phyloP scores from a whole-genome alignment of 1,140 invertebrate genomes.

The Drosophila truncata region DNA sequence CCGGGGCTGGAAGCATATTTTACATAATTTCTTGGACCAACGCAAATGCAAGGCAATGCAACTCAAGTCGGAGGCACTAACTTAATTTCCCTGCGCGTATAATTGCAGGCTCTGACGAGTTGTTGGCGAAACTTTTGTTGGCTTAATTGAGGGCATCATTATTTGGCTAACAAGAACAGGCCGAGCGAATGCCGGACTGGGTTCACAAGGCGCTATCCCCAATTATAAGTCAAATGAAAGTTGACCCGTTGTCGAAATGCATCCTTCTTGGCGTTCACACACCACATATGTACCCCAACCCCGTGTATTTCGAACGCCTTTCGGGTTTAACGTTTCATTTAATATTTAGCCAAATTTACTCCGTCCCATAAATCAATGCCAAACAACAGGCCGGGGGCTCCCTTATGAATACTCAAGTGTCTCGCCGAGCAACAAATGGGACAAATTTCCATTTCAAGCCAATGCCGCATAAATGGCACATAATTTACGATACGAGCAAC shows the following conservation, averaged over 20 bases:
- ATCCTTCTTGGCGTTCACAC: background rate
- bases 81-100: constrained; percentile 67
- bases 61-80: constrained; percentile 50
- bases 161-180: constrained; percentile 46
- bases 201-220: constrained; percentile 26
- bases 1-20: constrained; percentile 48
- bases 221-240: constrained; percentile 68
- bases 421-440: constrained; percentile 79
- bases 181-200: constrained; percentile 12
- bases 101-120: constrained; percentile 68
- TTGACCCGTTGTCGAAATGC: constrained; percentile 14
- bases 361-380: constrained; percentile 77
- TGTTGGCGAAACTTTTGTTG: constrained; percentile 65
- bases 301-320: background rate
- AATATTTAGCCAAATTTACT: constrained; percentile 76
- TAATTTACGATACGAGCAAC: constrained; percentile 79
- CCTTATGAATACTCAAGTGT: constrained; percentile 83
- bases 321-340: constrained; percentile 74
- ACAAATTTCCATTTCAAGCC: constrained; percentile 84
- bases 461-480: constrained; percentile 81
- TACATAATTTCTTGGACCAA: constrained; percentile 59
- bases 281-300: no score
- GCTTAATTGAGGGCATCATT: constrained; percentile 76
- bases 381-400: constrained; percentile 62
- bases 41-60: constrained; percentile 51